These are phyloP conservation scores for Narcine bancroftii DNA, from an alignment of 2,113 vertebrate species.

Conservation along the genomic window DNA sequence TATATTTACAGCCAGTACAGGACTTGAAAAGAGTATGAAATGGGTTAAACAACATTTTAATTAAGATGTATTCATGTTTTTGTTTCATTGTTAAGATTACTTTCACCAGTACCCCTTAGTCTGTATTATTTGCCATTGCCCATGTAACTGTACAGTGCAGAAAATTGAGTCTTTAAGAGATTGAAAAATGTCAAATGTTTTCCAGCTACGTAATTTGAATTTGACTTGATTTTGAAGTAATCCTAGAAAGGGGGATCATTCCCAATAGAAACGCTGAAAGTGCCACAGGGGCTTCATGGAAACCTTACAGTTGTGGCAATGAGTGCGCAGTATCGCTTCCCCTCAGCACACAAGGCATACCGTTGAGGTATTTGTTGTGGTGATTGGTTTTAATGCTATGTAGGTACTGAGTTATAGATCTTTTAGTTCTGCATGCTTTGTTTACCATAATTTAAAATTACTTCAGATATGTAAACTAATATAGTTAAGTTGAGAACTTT, in stretches of 20 bases:
- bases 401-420: conserved; percentile 84
- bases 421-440: conserved; percentile 99
- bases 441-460: conserved; percentile 87
- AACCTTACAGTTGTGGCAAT: conserved; percentile 99
- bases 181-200: conserved; percentile 84
- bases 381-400: conserved; percentile 99
- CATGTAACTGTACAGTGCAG: conserved; percentile 78
- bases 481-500: conserved; percentile 68
- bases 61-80: conserved; percentile 36
- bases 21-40: conserved; percentile 35
- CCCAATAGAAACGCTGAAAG: conserved; percentile 99
- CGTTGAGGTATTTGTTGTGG: conserved; percentile 99
- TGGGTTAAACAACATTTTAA: conserved; percentile 35
- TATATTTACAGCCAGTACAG: conserved; percentile 32
- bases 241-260: conserved; percentile 98
- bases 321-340: conserved; percentile 99
- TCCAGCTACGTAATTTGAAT: conserved; percentile 99
- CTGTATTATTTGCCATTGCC: conserved; percentile 36
- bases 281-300: conserved; percentile 98
- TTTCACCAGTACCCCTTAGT: conserved; percentile 35
- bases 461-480: conserved; percentile 80
- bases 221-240: conserved; percentile 99
- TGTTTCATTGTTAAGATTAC: conserved; percentile 36
- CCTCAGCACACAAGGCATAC: conserved; percentile 99
- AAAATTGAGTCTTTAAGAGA: conserved; percentile 37